Base-by-base conservation (phyloP, 2,888 invertebrate species). In the Cephus pygmeus region DNA sequence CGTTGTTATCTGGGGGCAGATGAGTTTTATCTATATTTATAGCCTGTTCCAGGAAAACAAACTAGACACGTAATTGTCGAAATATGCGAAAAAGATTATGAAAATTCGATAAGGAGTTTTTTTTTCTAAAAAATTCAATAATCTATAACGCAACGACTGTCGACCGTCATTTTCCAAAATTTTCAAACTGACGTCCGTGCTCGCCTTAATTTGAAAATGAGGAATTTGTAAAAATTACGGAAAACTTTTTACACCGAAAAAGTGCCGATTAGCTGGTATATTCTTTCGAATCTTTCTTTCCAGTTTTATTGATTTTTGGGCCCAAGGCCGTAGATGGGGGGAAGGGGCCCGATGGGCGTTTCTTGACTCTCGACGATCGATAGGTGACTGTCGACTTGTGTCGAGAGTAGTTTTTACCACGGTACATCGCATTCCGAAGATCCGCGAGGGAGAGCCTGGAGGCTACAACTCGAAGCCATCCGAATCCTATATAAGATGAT, bases 401-500 rank as follows among this genome's bases (percentile, higher is more conserved):
- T 56, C 71, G 71, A 71, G 12, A 71, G 71, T 71, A 33, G 71
- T 34, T 71, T 71, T 71, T 71, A 71, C 71, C 40, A 71, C 76
- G 69, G 36, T 31, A 69, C 74, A 69, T 77, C 75, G 68, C 77
- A 77, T 74, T 69, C 75, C 31, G 23, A 36, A 34, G 34, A 68
- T 69, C 76, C 40, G 40, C 77, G 80, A 79, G 81, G 79, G 80
- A 82, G 77, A 81, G 79, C 71, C 80, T 82, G 79, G 80, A 82
- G 82, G 84, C 79, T 83, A 82, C 78, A 75, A 69, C 78, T 78
- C 77, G 82, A 83, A 82, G 82, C 56, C 81, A 77, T 79, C 81
- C 82, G 83, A 85, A 85, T 83, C 79, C 89, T 90, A 90, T 90
- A 90, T 90, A 90, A 90, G 90, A 86, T 87, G 86, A 87, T 82